These are phyloP conservation scores for Lypha dubia DNA, from an alignment of 2,888 invertebrate species.

Conservation along the genomic window DNA sequence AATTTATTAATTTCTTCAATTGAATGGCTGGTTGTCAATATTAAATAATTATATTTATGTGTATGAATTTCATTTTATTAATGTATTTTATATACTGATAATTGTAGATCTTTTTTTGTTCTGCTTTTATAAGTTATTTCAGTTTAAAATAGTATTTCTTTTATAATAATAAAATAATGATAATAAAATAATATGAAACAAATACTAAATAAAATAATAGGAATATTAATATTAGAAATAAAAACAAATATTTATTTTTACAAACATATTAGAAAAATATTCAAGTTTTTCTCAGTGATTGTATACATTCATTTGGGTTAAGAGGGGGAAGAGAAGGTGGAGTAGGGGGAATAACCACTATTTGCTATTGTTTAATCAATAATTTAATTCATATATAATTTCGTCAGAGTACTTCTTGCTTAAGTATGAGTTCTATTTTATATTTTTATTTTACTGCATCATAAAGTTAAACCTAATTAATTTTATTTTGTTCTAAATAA, in stretches of 20 bases:
- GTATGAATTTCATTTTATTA: conserved; percentile 20
- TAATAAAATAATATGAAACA: conserved; percentile 35
- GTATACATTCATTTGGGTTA: conserved; percentile 6
- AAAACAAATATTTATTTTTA: conserved; percentile 33
- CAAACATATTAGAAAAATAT: conserved; percentile 50
- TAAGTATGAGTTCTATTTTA: conserved; percentile 36
- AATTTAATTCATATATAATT: conserved; percentile 47
- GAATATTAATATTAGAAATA: conserved; percentile 54
- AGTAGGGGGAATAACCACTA: conserved; percentile 51
- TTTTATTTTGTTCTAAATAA: conserved; percentile 61
- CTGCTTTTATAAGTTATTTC: conserved; percentile 42
- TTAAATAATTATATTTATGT: conserved; percentile 55
- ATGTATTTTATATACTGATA: conserved; percentile 40
- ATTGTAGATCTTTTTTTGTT: conserved; percentile 33
- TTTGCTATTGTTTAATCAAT: conserved; percentile 63
- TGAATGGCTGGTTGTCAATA: conserved; percentile 64
- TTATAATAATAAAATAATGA: conserved; percentile 34
- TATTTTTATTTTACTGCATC: conserved; percentile 36
- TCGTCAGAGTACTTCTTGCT: conserved; percentile 66
- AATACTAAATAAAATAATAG: conserved; percentile 54
- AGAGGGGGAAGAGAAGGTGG: conserved; percentile 6
- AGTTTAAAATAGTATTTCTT: conserved; percentile 10
- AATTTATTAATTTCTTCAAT: conserved; percentile 46
- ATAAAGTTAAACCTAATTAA: conserved; percentile 64
- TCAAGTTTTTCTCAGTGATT: conserved; percentile 42